A percentile compares a stretch with the other conserved stretches of the same genome.
Conservation (phyloP, 2,113 vertebrate genomes). For the Halichoeres trimaculatus region DNA sequence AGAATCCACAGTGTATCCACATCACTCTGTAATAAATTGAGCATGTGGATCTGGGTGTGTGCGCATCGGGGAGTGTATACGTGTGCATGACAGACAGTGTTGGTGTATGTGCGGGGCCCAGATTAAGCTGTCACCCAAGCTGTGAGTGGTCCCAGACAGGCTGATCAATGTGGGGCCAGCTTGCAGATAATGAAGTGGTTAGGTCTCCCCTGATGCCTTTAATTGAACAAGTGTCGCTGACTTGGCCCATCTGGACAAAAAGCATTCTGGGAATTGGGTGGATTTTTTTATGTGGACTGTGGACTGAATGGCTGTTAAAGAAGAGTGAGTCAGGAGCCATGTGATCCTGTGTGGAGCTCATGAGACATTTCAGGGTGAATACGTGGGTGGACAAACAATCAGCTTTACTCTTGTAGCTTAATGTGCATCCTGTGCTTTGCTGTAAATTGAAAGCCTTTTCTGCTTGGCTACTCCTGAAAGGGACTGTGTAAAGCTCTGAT, state of each 20-base stretch:
- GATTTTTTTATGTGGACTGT: constrained; percentile 36
- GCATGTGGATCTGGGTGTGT: neutral
- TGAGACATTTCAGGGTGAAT: neutral
- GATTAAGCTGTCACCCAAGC: constrained; percentile 66
- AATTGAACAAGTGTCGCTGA: constrained; percentile 71
- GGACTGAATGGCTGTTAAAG: constrained; percentile 25
- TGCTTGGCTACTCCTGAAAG: neutral
- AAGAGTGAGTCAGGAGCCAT: constrained; percentile 20
- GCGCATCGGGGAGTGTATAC: neutral
- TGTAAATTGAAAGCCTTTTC: constrained; percentile 10
- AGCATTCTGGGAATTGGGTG: constrained; percentile 63
- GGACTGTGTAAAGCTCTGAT: neutral
- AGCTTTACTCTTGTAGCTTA: constrained; percentile 6
- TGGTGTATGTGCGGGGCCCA: constrained; percentile 36
- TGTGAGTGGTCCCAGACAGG: constrained; percentile 50
- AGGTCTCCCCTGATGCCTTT: constrained; percentile 67
- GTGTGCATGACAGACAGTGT: neutral
- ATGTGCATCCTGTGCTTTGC: neutral
- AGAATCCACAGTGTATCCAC: constrained; percentile 20
- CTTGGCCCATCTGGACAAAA: constrained; percentile 58
- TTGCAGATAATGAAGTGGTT: constrained; percentile 71
- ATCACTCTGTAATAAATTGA: constrained; percentile 17
- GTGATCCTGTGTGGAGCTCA: constrained; percentile 6
- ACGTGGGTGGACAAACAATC: neutral
- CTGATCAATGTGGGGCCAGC: constrained; percentile 74